Evolutionary conservation across 2,888 invertebrate species (phyloP).

Genomic region (Tridacna crocea): DNA sequence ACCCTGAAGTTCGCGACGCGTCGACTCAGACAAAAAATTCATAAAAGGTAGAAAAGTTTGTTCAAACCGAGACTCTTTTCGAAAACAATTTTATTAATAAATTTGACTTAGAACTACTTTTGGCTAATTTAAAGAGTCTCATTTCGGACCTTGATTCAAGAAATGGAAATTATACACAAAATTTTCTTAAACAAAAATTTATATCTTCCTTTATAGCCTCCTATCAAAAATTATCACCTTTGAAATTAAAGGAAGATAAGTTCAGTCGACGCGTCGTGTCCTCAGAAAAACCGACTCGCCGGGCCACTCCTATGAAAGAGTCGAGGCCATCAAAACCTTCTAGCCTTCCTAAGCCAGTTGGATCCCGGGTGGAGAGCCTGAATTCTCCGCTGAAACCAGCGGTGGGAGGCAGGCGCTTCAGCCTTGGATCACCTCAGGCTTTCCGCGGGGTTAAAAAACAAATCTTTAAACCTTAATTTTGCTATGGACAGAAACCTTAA

Average conservation of each 20-base stretch:
- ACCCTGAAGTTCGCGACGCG: too few species aligned
- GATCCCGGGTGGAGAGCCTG: neutral
- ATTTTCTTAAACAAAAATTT: too few species aligned
- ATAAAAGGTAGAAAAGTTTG: neutral
- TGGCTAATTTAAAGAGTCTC: too few species aligned
- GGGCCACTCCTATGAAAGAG: neutral
- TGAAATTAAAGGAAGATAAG: too few species aligned
- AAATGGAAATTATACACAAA: too few species aligned
- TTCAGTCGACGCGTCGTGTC: neutral
- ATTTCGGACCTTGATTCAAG: too few species aligned
- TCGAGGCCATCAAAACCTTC: neutral
- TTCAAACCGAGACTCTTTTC: neutral
- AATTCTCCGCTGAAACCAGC: neutral
- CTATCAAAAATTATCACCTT: too few species aligned
- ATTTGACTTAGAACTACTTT: too few species aligned
- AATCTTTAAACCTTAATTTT: neutral
- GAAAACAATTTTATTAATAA: neutral
- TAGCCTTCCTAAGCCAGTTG: neutral
- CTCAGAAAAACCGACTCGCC: neutral
- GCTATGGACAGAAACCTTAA: neutral
- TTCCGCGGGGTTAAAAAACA: neutral
- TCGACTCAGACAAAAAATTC: too few species aligned
- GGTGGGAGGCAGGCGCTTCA: neutral
- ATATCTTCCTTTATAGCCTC: too few species aligned
- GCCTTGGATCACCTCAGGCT: neutral